Evolutionary conservation across 23 tunicate genomes (phyloP).

Genomic region (Aplidium turbinatum): DNA sequence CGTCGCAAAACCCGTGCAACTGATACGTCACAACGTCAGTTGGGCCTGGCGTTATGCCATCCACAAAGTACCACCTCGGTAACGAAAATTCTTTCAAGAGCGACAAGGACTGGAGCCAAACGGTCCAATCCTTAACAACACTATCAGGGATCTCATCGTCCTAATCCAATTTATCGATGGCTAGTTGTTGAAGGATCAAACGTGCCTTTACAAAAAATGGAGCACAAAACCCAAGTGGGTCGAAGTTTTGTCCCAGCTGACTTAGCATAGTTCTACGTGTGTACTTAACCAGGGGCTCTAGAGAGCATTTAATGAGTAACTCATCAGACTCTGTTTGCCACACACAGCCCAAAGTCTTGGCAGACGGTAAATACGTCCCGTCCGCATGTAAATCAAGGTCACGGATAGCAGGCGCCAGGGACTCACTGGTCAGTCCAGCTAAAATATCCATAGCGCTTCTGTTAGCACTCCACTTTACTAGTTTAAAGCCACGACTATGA

Average conservation of each 20-base stretch:
- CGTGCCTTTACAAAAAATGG: not conserved
- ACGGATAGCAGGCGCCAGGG: not conserved
- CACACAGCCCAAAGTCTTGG: not conserved
- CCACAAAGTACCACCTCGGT: constrained; percentile 2
- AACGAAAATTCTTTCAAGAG: not conserved
- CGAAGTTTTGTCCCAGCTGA: constrained; percentile 5
- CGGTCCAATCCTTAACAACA: constrained; percentile 1
- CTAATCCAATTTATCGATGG: not conserved
- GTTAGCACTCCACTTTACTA: constrained; percentile 13
- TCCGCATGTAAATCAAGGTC: constrained; percentile 4
- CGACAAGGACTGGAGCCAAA: not conserved
- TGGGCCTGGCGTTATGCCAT: not conserved
- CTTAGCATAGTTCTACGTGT: constrained; percentile 8
- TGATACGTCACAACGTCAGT: not conserved
- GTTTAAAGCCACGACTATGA: constrained; percentile 19
- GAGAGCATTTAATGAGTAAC: not conserved
- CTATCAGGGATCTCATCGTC: constrained; percentile 12
- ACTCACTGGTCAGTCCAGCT: not conserved
- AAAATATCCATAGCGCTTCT: not conserved
- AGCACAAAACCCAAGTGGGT: constrained; percentile 4
- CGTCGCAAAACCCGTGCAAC: constrained; percentile 11
- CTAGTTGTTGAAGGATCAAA: constrained; percentile 6
- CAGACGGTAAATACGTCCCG: not conserved
- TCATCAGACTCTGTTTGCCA: not conserved
- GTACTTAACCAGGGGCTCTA: not conserved